A percentile compares a stretch with the other conserved stretches of the same genome.
phyloP scores from a whole-genome alignment of 2,797 vertebrate genomes.

The Syndactyla subalaris region DNA sequence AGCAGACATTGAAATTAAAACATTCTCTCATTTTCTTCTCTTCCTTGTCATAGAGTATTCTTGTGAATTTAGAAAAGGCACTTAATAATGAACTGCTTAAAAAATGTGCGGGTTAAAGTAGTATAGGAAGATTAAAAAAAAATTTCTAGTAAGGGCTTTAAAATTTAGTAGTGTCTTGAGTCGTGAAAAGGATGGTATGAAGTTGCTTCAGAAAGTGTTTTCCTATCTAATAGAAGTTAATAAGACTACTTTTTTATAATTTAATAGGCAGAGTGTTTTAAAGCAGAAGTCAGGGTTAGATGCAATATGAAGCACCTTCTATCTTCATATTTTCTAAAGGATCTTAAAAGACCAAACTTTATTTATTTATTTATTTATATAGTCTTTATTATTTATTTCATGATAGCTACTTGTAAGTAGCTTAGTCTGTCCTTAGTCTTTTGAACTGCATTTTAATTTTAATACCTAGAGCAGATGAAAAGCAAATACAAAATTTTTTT shows the following conservation, averaged over 20 bases:
- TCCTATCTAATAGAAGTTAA: background rate
- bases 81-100: background rate
- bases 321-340: background rate
- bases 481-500: background rate
- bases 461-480: background rate
- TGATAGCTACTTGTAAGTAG: background rate
- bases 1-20: background rate
- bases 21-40: accelerated
- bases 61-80: background rate
- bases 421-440: background rate
- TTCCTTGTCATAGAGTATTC: background rate
- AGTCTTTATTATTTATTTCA: background rate
- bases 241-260: background rate
- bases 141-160: background rate
- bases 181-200: background rate
- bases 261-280: background rate
- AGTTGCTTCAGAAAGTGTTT: background rate
- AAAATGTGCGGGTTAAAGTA: background rate
- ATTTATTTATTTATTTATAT: too few species aligned
- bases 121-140: background rate
- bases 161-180: background rate
- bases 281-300: background rate
- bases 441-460: background rate
- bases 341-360: background rate
- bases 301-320: background rate